Evolutionary conservation across 2,113 vertebrate genomes (phyloP).

Genomic region (Muntiacus muntjak): DNA sequence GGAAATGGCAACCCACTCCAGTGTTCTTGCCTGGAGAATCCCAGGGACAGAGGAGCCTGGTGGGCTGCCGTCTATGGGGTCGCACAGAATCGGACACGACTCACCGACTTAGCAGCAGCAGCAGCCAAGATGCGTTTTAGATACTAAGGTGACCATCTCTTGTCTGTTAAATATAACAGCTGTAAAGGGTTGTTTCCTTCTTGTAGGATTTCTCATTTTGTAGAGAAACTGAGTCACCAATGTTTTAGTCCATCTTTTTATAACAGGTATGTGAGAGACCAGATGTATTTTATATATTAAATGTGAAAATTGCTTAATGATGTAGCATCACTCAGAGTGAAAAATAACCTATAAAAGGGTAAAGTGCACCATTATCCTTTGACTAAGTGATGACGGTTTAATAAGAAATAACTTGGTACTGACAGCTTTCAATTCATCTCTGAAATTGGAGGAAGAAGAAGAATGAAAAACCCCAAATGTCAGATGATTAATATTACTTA

Average conservation of each 20-base stretch:
- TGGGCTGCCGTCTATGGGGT: too few relatives aligned
- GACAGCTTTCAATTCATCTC: conserved; percentile 49
- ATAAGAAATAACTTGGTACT: conserved; percentile 36
- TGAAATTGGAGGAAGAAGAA: conserved; percentile 17
- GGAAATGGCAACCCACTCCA: too few relatives aligned
- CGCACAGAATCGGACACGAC: too few relatives aligned
- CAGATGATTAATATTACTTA: conserved; percentile 32
- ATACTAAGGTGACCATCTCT: not conserved
- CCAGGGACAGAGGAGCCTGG: too few relatives aligned
- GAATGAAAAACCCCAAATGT: conserved; percentile 2
- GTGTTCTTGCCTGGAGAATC: too few relatives aligned
- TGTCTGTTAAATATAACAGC: not conserved
- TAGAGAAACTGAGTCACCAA: not conserved
- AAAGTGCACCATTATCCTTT: conserved; percentile 47
- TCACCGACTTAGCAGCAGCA: too few relatives aligned
- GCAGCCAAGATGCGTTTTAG: not conserved
- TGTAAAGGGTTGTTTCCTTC: not conserved
- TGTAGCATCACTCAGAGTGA: conserved; percentile 1
- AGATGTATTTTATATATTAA: conserved; percentile 11
- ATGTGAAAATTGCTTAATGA: conserved; percentile 43
- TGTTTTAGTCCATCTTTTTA: not conserved
- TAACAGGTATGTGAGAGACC: not conserved
- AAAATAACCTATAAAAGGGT: conserved; percentile 26
- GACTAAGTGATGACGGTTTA: conserved; percentile 32
- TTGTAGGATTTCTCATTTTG: not conserved